These are phyloP conservation scores for Melopsittacus undulatus DNA, from an alignment of 2,797 vertebrate genomes.

Conservation along the genomic window DNA sequence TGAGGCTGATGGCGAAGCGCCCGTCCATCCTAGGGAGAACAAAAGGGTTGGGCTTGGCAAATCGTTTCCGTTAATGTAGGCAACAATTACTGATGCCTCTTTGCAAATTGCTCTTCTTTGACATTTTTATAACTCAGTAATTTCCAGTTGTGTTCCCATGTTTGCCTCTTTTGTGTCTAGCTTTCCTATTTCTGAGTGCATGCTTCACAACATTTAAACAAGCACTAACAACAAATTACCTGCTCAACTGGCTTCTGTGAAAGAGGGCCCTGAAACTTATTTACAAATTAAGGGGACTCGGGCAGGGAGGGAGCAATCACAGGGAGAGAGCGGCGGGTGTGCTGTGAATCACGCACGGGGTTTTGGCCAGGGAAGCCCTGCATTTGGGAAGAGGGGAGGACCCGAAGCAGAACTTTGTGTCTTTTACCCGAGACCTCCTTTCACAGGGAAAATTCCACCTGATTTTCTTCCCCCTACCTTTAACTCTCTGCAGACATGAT, in stretches of 20 bases:
- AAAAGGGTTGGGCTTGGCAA: constrained; percentile 61
- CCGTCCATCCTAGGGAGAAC: constrained; percentile 22
- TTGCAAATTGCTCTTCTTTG: constrained; percentile 63
- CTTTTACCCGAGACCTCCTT: not conserved
- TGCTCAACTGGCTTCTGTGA: constrained; percentile 68
- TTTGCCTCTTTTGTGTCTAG: constrained; percentile 68
- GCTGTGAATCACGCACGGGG: not conserved
- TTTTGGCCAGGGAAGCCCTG: not conserved
- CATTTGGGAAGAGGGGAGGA: not conserved
- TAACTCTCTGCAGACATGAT: not conserved
- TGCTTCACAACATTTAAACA: constrained; percentile 71
- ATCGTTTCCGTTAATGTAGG: constrained; percentile 45
- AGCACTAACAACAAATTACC: constrained; percentile 70
- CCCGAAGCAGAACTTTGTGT: not conserved
- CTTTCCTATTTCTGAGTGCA: constrained; percentile 66
- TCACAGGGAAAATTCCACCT: not conserved
- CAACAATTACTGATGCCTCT: constrained; percentile 60
- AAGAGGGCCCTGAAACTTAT: constrained; percentile 55
- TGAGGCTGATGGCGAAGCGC: constrained; percentile 40
- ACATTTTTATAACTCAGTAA: constrained; percentile 63
- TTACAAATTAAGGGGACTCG: constrained; percentile 46
- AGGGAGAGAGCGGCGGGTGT: not conserved
- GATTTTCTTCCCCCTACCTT: not conserved
- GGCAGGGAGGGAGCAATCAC: not conserved
- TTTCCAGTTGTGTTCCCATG: constrained; percentile 63